Evolutionary conservation across 2,888 invertebrate genomes (phyloP).

Genomic region (Sclerodermus sp.): DNA sequence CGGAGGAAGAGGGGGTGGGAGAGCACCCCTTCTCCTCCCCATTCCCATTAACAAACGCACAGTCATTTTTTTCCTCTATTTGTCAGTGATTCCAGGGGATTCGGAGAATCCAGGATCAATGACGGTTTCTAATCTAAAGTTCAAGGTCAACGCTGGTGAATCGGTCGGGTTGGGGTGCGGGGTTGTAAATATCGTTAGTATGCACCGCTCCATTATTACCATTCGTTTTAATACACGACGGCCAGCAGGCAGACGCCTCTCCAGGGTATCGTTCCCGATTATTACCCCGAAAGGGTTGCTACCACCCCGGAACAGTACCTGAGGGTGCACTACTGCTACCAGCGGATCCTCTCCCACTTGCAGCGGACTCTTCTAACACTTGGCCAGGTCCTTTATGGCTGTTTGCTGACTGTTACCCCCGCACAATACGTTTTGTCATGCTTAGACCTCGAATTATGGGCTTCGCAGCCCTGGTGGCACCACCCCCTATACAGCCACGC

Average conservation of each 20-base stretch:
- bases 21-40: no score
- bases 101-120: no score
- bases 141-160: background rate
- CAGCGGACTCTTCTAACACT: conserved; percentile 11
- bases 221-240: conserved; percentile 52
- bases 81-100: no score
- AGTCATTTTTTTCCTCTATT: no score
- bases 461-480: background rate
- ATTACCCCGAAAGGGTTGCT: conserved; percentile 56
- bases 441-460: conserved; percentile 15
- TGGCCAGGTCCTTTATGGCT: conserved; percentile 32
- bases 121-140: no score
- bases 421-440: conserved; percentile 13
- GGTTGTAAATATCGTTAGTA: conserved; percentile 44
- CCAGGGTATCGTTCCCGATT: conserved; percentile 54
- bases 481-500: no score
- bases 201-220: conserved; percentile 48
- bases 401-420: conserved; percentile 29
- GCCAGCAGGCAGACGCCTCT: conserved; percentile 38
- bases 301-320: conserved; percentile 48
- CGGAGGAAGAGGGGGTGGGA: no score
- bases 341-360: conserved; percentile 7
- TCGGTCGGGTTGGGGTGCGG: background rate
- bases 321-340: conserved; percentile 46
- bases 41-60: no score